Conservation (phyloP, 30 jellyfish, hydroid and myxozoan species). For the Clytia hemisphaerica region DNA sequence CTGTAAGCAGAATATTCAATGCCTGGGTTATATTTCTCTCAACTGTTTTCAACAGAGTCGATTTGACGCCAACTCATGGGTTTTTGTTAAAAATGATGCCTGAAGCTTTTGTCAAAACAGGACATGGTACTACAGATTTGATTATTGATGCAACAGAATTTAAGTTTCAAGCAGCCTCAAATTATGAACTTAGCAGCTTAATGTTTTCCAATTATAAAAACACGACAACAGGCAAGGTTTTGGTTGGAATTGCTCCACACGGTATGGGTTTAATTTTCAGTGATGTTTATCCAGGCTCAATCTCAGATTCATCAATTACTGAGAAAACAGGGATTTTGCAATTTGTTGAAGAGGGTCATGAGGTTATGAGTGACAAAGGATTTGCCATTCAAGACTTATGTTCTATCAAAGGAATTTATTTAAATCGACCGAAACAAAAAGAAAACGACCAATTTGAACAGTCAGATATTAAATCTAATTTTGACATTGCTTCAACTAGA, state of each 20-base stretch:
- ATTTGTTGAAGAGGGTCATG: constrained; percentile 26
- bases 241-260: constrained; percentile 33
- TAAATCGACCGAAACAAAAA: constrained; percentile 26
- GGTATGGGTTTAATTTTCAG: constrained; percentile 31
- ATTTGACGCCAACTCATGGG: too few species aligned
- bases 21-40: too few species aligned
- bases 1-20: too few species aligned
- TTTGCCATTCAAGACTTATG: constrained; percentile 33
- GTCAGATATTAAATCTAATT: constrained; percentile 25
- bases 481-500: constrained; percentile 32
- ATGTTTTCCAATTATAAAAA: constrained; percentile 35
- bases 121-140: constrained; percentile 37
- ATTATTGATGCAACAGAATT: constrained; percentile 16
- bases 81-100: constrained; percentile 34
- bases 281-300: constrained; percentile 19
- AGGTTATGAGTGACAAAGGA: constrained; percentile 38
- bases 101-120: constrained; percentile 23
- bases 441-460: constrained; percentile 17
- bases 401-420: constrained; percentile 24
- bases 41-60: too few species aligned
- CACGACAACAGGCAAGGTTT: constrained; percentile 25
- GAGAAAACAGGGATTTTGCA: constrained; percentile 28
- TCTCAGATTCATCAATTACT: constrained; percentile 16
- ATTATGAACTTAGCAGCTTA: constrained; percentile 19
- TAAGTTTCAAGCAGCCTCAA: constrained; percentile 24